Base-by-base conservation (phyloP, 1,140 invertebrate genomes). In the Trichonephila clavipes region DNA sequence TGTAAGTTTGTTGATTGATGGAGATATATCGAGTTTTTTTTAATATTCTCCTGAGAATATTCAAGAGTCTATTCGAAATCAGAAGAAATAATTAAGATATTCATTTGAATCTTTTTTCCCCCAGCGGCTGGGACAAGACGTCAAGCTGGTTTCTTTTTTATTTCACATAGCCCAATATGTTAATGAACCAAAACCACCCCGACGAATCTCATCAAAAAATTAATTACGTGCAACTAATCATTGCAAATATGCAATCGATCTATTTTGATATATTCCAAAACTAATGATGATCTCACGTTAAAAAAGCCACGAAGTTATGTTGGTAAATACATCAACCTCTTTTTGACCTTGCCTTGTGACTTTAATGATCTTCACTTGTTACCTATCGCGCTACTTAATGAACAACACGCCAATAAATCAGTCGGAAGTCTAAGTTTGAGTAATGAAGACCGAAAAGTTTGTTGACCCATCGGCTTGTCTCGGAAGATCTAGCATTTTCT, bases 381-480 rank as follows among this genome's bases (percentile, higher is more conserved):
- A 77, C 72, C 34, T 18, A 77, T 40, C 72, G 14, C 0, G 14
- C 34, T 77, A 12, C 18, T 77, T 77, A 77, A 77, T 77, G 34
- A 77, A 77, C 28, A 77, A 1, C 16, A 77, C 5, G 72, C 28
- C 72, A 40, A 77, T 77, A 34, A 77, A 77, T 77, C 72, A 77
- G 72, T 77, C 72, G 72, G 72, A 34, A 77, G 24, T 77, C 24
- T 18, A 77, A 12, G 28, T 40, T 77, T 19, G 28, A 3, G 12
- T 34, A 77, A 40, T 77, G 24, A 77, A 77, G 72, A 28, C 34
- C 34, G 24, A 18, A 2, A 16, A 12, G 72, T 77, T 77, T 77
- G 34, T 77, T 77, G 72, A 77, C 72, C 72, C 28, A 77, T 40
- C 72, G 72, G 72, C 28, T 34, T 34, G 72, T 34, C 18, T 77